Base-by-base conservation (phyloP, 2,113 vertebrate genomes). In the Lamprologus lemairii region DNA sequence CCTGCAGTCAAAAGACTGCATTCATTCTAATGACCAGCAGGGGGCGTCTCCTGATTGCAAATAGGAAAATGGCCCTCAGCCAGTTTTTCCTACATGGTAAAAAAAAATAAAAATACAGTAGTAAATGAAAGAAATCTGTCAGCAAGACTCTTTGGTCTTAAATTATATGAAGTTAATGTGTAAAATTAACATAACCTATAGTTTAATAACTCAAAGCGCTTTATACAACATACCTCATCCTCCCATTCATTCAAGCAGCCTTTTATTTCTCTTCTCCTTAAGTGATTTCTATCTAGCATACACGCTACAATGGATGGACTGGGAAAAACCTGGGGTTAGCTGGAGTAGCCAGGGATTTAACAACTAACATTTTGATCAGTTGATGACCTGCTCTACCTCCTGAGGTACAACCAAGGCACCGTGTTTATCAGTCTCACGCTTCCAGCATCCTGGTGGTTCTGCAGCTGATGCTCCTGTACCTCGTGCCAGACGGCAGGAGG, bases 401-500 rank as follows among this genome's bases (percentile, higher is more conserved):
- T 1, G 28, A 33, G 28, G 4, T 63, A 63, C 28, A 63, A 3
- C 28, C 28, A 33, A 63, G 57, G 57, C 57, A 19, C 16, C 2
- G 16, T 33, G 57, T 60, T 60, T 33, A 10, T 17, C 16, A 60
- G 57, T 33, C 28, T 60, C 57, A 33, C 14, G 0, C 3, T 60
- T 60, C 16, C 57, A 60, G 57, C 57, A 60, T 60, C 16, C 28
- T 10, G 57, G 28, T 33, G 28, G 57, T 33, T 60, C 5, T 10
- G 8, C 28, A 33, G 57, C 57, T 60, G 9, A 60, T 60, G 28
- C 28, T 60, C 28, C 57, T 33, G 57, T 60, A 60, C 0, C 57
- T 60, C 28, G 0, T 60, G 28, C 9, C 28, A 19, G 55, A 3
- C 0, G 5, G 1, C 14, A 31, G 13, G 14, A 9, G 26, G 26